Evolutionary conservation across 2,888 invertebrate genomes (phyloP), one percentile per base, ranked within the genome.

Genomic region (Brachyptera risi): DNA sequence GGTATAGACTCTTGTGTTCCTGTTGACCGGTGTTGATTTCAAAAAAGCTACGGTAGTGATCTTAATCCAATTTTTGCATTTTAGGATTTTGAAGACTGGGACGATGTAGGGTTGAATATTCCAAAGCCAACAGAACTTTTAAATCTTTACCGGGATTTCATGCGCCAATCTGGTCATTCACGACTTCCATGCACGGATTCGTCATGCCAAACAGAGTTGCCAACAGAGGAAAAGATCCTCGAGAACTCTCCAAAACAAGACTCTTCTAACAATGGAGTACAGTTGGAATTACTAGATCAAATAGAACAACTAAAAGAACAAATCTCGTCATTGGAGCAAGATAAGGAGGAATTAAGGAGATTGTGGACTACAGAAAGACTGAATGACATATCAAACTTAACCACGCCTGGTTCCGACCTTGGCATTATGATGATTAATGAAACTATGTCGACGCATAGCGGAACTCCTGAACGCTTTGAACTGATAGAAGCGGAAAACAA

Each of bases 61-160:
- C 19, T 23, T 54, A 58, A 13, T 56, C 21, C 38, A 35, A 61
- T 42, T 40, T 13, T 42, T 42, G 27, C 15, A 54, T 56, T 72
- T 15, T 68, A 87, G 85, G 91, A 92, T 75, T 91, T 92, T 78
- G 92, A 92, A 76, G 90, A 92, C 72, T 93, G 93, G 93, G 91
- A 92, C 74, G 92, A 92, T 76, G 92, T 93, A 13, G 92, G 93
- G 0, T 77, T 93, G 44, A 92, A 93, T 73, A 88, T 90, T 74
- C 83, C 90, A 0, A 85, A 90, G 68, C 92, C 92, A 24, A 83
- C 87, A 0, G 87, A 87, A 67, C 75, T 93, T 31, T 75, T 91
- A 13, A 81, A 83, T 27, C 74, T 88, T 57, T 88, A 87, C 69
- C 78, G 87, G 66, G 87, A 87, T 59, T 71, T 71, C 69, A 68